Conservation (phyloP, 2,888 invertebrate species). For the Microctonus aethiopoides region DNA sequence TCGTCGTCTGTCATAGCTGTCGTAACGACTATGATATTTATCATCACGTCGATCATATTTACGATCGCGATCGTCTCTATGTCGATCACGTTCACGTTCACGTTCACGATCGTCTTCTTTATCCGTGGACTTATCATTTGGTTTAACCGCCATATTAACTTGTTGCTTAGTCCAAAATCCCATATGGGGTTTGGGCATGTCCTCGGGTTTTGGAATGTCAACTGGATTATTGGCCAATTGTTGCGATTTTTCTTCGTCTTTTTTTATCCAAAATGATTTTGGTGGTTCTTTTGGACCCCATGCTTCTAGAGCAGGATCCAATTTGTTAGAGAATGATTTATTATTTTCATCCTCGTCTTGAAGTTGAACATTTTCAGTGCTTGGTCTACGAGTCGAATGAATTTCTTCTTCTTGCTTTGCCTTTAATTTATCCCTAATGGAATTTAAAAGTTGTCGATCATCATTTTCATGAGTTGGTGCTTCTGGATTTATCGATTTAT, state of each 20-base stretch:
- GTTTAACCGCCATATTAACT: conserved; percentile 60
- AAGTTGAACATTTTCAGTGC: conserved; percentile 28
- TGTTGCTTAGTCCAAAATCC: conserved; percentile 66
- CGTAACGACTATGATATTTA: conserved; percentile 56
- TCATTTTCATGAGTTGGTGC: conserved; percentile 61
- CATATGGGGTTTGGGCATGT: conserved; percentile 65
- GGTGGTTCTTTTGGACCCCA: conserved; percentile 61
- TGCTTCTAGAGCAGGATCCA: conserved; percentile 51
- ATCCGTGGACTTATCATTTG: conserved; percentile 59
- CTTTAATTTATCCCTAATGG: conserved; percentile 69
- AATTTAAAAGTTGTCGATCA: conserved; percentile 68
- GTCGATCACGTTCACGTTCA: conserved; percentile 56
- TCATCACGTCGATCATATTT: conserved; percentile 60
- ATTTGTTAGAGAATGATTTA: conserved; percentile 30
- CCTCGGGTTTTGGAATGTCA: conserved; percentile 57
- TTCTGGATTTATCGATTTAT: conserved; percentile 49
- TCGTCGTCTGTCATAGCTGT: conserved; percentile 58
- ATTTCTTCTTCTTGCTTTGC: conserved; percentile 69
- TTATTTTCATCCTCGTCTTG: conserved; percentile 30
- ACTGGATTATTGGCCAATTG: conserved; percentile 47
- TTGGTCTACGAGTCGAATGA: conserved; percentile 54
- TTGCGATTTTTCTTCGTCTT: conserved; percentile 52
- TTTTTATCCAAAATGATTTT: conserved; percentile 58
- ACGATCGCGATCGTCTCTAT: conserved; percentile 49
- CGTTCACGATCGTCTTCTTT: conserved; percentile 60